Evolutionary conservation across 2,113 vertebrate species (phyloP), one percentile per base, ranked within the genome.

Genomic region (Gambusia holbrooki): DNA sequence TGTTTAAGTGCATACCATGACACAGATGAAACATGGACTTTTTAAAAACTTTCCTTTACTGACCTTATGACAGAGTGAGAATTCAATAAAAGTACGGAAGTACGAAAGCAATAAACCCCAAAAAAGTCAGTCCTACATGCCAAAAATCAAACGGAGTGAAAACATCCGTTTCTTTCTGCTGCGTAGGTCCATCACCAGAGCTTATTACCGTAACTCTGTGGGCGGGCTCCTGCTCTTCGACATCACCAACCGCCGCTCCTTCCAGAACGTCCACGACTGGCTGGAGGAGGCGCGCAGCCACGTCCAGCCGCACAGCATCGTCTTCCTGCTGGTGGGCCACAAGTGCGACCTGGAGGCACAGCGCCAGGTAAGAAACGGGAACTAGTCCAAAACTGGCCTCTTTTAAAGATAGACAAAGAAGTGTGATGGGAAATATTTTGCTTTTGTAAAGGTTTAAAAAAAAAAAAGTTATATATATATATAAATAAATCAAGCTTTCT

Each of bases 241-340:
- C 93, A 99, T 99, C 93, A 98, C 98, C 85, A 99, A 99, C 93
- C 97, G 98, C 65, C 95, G 97, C 87, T 99, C 98, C 70, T 99
- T 99, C 94, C 97, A 99, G 94, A 99, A 99, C 19, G 97, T 99
- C 73, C 97, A 98, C 12, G 97, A 95, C 92, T 99, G 95, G 98
- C 96, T 94, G 76, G 94, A 95, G 73, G 94, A 95, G 72, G 98
- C 98, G 28, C 97, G 97, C 79, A 97, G 96, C 84, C 98, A 98
- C 1, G 97, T 98, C 70, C 98, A 99, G 90, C 98, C 98, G 0
- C 98, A 98, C 93, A 97, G 96, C 94, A 99, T 99, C 40, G 97
- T 99, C 86, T 99, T 99, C 85, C 95, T 98, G 63, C 83, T 99
- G 93, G 98, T 99, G 33, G 97, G 98, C 40, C 97, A 99, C 96